Evolutionary conservation across 2,888 invertebrate genomes (phyloP).

Genomic region (Aelia acuminata): DNA sequence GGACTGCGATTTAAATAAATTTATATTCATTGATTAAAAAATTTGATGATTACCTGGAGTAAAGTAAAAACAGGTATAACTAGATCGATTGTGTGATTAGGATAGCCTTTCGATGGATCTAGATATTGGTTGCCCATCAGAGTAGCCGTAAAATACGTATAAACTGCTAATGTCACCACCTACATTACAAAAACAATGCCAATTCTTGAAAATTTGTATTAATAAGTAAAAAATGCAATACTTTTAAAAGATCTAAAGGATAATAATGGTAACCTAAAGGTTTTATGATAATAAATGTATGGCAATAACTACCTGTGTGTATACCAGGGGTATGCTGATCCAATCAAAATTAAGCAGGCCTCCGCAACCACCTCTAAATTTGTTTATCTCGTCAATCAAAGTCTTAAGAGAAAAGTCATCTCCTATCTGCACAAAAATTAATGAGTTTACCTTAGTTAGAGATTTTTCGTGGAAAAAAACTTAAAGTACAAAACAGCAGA

Average conservation of each 20-base stretch:
- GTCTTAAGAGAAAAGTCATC: constrained; percentile 70
- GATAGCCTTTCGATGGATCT: constrained; percentile 66
- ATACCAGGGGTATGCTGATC: constrained; percentile 69
- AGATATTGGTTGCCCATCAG: constrained; percentile 70
- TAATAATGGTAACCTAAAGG: no score
- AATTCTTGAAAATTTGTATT: not conserved
- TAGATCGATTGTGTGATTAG: constrained; percentile 67
- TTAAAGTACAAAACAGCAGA: no score
- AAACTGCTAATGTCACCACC: constrained; percentile 72
- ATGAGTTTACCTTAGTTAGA: not conserved
- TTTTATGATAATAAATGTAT: not conserved
- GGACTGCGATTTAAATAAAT: no score
- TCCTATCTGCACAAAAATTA: constrained; percentile 45
- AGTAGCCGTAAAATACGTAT: constrained; percentile 71
- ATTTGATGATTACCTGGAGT: constrained; percentile 68
- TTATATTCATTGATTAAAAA: no score
- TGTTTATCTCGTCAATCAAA: constrained; percentile 70
- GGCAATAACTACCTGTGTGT: constrained; percentile 68
- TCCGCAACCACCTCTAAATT: constrained; percentile 68
- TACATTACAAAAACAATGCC: constrained; percentile 65
- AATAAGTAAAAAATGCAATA: not conserved
- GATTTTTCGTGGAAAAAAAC: no score
- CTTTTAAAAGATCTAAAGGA: no score
- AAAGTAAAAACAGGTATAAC: constrained; percentile 71
- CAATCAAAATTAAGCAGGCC: constrained; percentile 68